A percentile compares a stretch with the other conserved stretches of the same genome.
These are phyloP conservation scores for Cirrhinus molitorella DNA, from an alignment of 2,797 vertebrate genomes.

Conservation along the genomic window DNA sequence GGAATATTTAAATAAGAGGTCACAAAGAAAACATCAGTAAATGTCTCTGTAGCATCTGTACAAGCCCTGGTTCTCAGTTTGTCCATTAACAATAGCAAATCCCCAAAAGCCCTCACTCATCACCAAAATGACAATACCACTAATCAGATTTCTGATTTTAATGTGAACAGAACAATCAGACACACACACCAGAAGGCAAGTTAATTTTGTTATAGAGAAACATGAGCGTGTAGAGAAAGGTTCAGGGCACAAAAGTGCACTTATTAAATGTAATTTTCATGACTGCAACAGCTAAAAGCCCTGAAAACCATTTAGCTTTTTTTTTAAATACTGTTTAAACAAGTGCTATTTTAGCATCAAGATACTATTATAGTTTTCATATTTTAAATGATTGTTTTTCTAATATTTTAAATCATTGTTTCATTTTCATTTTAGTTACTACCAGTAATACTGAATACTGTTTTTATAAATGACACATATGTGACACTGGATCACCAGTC, in stretches of 20 bases:
- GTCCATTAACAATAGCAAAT: neutral
- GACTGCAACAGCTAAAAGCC: slow-evolving; percentile 18
- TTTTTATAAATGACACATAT: no score
- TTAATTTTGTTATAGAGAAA: slow-evolving; percentile 3
- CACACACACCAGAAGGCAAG: neutral
- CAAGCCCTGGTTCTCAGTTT: neutral
- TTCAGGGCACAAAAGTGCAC: neutral
- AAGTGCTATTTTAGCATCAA: neutral
- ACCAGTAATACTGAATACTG: no score
- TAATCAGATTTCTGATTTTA: neutral
- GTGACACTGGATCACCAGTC: no score
- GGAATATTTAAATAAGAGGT: neutral
- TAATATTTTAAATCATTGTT: neutral
- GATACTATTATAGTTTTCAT: no score
- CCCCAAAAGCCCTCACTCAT: neutral
- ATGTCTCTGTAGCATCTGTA: neutral
- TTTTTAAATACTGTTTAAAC: neutral
- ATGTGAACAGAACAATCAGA: neutral
- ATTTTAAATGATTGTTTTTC: no score
- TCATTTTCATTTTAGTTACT: neutral
- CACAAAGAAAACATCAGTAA: neutral
- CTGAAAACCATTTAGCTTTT: slow-evolving; percentile 9
- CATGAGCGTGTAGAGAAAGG: neutral
- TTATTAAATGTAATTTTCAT: slow-evolving; percentile 2
- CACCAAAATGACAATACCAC: neutral